Conservation (phyloP, 2,888 invertebrate genomes). For the Pollenia angustigena region DNA sequence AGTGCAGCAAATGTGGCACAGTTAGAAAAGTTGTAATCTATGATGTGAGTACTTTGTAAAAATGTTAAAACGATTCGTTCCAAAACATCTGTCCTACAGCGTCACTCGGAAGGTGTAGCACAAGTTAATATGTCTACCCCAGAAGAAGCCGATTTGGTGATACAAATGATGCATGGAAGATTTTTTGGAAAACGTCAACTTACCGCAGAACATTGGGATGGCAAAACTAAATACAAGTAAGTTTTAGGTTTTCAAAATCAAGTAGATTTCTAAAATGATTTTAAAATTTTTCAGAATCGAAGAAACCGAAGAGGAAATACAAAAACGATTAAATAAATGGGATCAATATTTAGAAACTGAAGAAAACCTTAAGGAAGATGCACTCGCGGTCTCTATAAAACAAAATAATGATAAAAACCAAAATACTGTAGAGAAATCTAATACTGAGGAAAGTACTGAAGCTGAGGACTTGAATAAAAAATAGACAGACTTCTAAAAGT, state of each 20-base stretch:
- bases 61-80: background rate
- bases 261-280: background rate
- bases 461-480: background rate
- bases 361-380: constrained; percentile 65
- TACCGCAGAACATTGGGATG: constrained; percentile 96
- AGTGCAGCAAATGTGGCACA: constrained; percentile 95
- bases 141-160: constrained; percentile 95
- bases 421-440: background rate
- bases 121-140: constrained; percentile 95
- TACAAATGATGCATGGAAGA: constrained; percentile 93
- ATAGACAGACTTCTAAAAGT: background rate
- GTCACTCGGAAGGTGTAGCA: constrained; percentile 97
- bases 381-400: background rate
- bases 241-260: constrained; percentile 69
- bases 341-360: constrained; percentile 90
- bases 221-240: constrained; percentile 94
- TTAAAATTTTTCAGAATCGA: constrained; percentile 86
- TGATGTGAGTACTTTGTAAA: constrained; percentile 88
- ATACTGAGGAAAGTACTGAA: background rate
- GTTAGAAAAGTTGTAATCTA: constrained; percentile 95
- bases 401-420: too few relatives aligned
- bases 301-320: constrained; percentile 95
- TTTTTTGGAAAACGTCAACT: constrained; percentile 95
- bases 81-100: constrained; percentile 83
- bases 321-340: constrained; percentile 94